Conservation (phyloP, 2,797 vertebrate species). For the Morelia viridis region DNA sequence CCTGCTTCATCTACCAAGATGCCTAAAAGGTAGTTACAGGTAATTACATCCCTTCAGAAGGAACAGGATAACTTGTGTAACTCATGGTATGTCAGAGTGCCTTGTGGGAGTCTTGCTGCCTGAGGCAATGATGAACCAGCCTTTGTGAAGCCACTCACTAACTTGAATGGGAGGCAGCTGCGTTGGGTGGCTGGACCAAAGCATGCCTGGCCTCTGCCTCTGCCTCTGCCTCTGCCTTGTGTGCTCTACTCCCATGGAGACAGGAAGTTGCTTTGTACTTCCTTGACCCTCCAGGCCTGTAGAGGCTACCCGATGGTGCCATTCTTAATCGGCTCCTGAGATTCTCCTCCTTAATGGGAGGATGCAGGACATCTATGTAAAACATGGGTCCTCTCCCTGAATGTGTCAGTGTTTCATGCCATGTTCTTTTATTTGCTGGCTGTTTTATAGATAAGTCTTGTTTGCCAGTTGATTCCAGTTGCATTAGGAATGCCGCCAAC, state of each 20-base stretch:
- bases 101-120: neutral
- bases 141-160: neutral
- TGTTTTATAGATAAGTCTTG: neutral
- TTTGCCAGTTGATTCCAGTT: neutral
- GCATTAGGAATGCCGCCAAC: neutral
- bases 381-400: neutral
- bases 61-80: neutral
- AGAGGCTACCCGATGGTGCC: neutral
- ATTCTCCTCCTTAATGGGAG: neutral
- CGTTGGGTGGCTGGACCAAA: neutral
- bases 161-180: neutral
- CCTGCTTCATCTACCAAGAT: neutral
- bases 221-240: neutral
- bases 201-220: neutral
- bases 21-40: neutral
- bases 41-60: neutral
- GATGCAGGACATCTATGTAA: neutral
- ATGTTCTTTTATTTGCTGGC: neutral
- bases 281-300: neutral
- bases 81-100: neutral
- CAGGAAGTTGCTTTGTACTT: neutral
- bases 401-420: neutral
- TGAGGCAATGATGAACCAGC: neutral
- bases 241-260: neutral
- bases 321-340: neutral